Evolutionary conservation across 2,113 vertebrate genomes (phyloP), one percentile per base, ranked within the genome.

Genomic region (Melanerpes aurifrons): DNA sequence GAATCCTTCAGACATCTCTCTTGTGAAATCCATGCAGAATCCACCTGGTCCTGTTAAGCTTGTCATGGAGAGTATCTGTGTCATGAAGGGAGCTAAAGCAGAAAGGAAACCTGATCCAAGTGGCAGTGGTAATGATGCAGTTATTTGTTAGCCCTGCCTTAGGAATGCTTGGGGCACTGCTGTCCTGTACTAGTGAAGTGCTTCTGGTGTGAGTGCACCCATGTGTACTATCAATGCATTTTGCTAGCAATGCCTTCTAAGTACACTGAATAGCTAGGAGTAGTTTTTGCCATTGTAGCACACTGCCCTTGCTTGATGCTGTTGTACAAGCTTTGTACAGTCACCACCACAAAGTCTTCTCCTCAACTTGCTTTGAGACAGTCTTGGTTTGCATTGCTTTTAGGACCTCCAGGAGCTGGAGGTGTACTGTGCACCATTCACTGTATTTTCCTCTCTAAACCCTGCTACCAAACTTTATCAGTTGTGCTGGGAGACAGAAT

Each of bases 41-140:
- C 99, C 99, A 13, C 99, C 99, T 4, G 98, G 97, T 45, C 97
- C 97, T 16, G 98, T 99, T 62, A 99, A 99, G 91, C 98, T 99
- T 0, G 98, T 99, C 87, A 99, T 99, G 99, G 99, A 99, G 96
- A 99, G 98, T 69, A 99, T 99, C 90, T 99, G 99, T 40, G 96
- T 99, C 76, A 99, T 99, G 98, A 99, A 98, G 93, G 97, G 98
- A 57, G 97, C 98, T 76, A 99, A 97, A 88, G 97, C 99, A 11
- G 98, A 99, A 90, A 98, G 98, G 82, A 99, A 99, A 93, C 98
- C 98, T 4, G 99, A 99, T 87, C 97, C 98, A 40, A 96, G 95
- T 13, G 98, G 99, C 95, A 98, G 97, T 3, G 99, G 99, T 99
- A 97, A 97, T n/a, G 56, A 18, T 58, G 11, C 8, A 2, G 25